These are phyloP conservation scores for Misgurnus anguillicaudatus DNA, from an alignment of 2,113 vertebrate genomes.

Conservation along the genomic window DNA sequence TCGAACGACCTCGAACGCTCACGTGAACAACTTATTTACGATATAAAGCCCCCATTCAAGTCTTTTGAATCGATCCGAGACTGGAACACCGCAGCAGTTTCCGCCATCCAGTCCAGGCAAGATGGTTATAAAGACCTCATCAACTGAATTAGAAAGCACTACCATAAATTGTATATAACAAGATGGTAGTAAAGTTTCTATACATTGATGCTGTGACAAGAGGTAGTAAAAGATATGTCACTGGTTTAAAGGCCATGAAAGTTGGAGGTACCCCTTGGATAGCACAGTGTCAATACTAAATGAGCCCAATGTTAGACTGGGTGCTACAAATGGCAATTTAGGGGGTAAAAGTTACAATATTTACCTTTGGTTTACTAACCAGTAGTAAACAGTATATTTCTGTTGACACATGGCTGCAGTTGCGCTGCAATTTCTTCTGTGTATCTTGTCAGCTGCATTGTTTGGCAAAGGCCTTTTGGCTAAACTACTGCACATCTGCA, in stretches of 20 bases:
- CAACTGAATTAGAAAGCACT: too few relatives aligned
- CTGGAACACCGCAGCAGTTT: slow-evolving; percentile 64
- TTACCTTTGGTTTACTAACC: too few relatives aligned
- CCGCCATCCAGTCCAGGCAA: slow-evolving; percentile 54
- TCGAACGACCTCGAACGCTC: slow-evolving; percentile 14
- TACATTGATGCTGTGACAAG: not conserved
- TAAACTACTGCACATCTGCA: slow-evolving; percentile 16
- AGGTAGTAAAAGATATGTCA: not conserved
- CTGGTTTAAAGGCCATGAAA: not conserved
- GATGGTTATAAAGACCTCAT: too few relatives aligned
- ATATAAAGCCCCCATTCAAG: slow-evolving; percentile 29
- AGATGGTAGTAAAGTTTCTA: not conserved
- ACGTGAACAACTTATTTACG: slow-evolving; percentile 62
- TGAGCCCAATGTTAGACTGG: not conserved
- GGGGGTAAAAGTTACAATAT: too few relatives aligned
- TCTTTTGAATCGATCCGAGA: slow-evolving; percentile 32
- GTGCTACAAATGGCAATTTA: too few relatives aligned
- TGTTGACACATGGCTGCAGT: not conserved
- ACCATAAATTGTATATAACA: too few relatives aligned
- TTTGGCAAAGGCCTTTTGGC: not conserved
- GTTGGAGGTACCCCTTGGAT: not conserved
- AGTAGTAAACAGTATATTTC: too few relatives aligned
- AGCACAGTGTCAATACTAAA: not conserved
- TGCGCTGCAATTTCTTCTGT: slow-evolving; percentile 12
- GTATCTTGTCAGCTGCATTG: not conserved